phyloP scores from a whole-genome alignment of 1,140 invertebrate genomes.

The Diorhabda sublineata region DNA sequence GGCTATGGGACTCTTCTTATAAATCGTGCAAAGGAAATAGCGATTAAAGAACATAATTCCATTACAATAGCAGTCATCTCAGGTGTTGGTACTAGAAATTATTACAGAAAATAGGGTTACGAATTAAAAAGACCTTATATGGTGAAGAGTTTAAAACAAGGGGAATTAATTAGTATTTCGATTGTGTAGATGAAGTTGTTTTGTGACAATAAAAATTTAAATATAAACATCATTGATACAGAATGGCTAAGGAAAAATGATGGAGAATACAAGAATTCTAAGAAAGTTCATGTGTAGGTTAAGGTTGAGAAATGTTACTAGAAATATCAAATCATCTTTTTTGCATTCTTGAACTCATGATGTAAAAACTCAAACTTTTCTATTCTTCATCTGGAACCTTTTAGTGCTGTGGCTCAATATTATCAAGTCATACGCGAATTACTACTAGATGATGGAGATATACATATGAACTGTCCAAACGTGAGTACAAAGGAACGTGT shows the following conservation, averaged over 20 bases:
- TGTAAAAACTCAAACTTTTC: no score
- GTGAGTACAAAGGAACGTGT: no score
- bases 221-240: conserved; percentile 8
- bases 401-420: conserved; percentile 95
- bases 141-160: conserved; percentile 65
- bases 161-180: conserved; percentile 34
- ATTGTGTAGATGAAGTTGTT: conserved; percentile 28
- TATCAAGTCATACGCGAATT: conserved; percentile 96
- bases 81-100: conserved; percentile 94
- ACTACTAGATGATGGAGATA: conserved; percentile 89
- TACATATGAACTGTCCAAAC: no score
- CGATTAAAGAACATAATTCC: conserved; percentile 88
- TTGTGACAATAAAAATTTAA: conserved; percentile 12
- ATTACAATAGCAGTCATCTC: conserved; percentile 96
- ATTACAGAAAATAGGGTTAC: conserved; percentile 97
- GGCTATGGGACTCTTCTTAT: conserved; percentile 91
- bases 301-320: no score
- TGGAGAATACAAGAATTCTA: conserved; percentile 4
- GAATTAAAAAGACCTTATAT: conserved; percentile 97
- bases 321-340: no score
- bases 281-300: not conserved
- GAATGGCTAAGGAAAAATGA: conserved; percentile 31
- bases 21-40: conserved; percentile 98
- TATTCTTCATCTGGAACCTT: no score
- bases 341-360: no score